Evolutionary conservation across 2,888 invertebrate genomes (phyloP), one percentile per base, ranked within the genome.

Genomic region (Papilio elwesi): DNA sequence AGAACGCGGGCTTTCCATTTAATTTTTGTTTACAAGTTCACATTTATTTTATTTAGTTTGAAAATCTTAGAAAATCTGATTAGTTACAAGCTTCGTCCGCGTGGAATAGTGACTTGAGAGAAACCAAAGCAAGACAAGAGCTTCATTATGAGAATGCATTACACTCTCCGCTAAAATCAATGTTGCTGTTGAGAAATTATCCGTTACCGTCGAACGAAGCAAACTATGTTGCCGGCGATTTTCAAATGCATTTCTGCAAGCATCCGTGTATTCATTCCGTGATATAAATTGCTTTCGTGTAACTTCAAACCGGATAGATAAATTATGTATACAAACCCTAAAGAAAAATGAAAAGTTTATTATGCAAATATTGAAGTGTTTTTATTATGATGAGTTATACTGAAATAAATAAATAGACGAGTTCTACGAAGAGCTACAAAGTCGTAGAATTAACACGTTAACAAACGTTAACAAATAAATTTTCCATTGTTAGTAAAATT

Each of bases 131-230:
- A 38, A 62, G 59, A 8, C 38, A 38, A 59, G 26, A 26, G 26
- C 4, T 26, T 26, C 26, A 26, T 26, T 26, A 4, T 2, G 43
- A 62, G 59, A 62, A 62, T 62, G n/a, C n/a, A 43, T 62, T 62
- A 59, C 59, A 59, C 8, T 36, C 43, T 43, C 43, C n/a, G 43
- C 59, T 43, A 62, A 62, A 62, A 62, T 62, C 59, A 43, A 62
- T 62, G 59, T 62, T 38, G 43, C 59, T 62, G 43, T 62, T 62
- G 59, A 62, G 59, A 62, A 62, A 62, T 62, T 62, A 62, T 62
- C 59, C 59, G 59, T 62, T 43, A 43, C n/a, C 59, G 43, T 59
- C n/a, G 59, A 59, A 59, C n/a, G n/a, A 43, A 43, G 59, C 59
- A 62, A 62, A 62, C 38, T 62, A 38, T 10, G 43, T n/a, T 62